Evolutionary conservation across 1,140 invertebrate genomes (phyloP), one percentile per base, ranked within the genome.

Genomic region (Semibalanus balanoides): DNA sequence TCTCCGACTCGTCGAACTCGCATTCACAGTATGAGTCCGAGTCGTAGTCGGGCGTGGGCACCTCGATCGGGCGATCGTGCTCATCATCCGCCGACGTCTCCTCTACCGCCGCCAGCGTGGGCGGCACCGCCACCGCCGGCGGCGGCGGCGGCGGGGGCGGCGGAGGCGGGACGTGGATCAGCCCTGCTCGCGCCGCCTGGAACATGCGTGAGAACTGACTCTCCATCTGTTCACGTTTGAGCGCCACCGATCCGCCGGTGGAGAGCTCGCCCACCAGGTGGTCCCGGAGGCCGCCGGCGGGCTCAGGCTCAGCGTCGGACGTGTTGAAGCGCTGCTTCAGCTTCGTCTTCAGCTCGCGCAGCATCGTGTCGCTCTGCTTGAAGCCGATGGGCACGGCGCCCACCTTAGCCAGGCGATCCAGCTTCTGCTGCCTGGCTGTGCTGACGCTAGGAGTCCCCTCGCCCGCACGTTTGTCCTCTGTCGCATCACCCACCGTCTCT

Each of bases 291-390:
- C 70, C 70, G n/a, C 11, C 70, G 9, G 29, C 70, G 9, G n/a
- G 28, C n/a, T 71, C 74, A 3, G 78, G 76, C 64, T 77, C 72
- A n/a, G 72, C 43, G 19, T 73, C 74, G 30, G 64, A 72, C 17
- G 74, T 31, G 35, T 77, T 78, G 75, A 81, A 81, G 64, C 76
- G 80, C 25, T 78, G 74, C 75, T 79, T 79, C 69, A 82, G 73
- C 31, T 82, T 82, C 0, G 79, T 70, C 74, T 82, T 82, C 31
- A 82, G 43, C 78, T 82, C 81, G 0, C 79, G 79, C 43, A 82
- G 82, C 81, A 82, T 81, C 43, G 81, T 78, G 51, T 82, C 81
- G 35, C 79, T 78, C 29, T 80, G 78, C 35, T 72, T 78, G 29
- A 76, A 78, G 30, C 78, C 78, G 30, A 78, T 51, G 29, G 79